These are phyloP conservation scores for Catotricha subobsoleta DNA, from an alignment of 2,888 invertebrate genomes.

Conservation along the genomic window DNA sequence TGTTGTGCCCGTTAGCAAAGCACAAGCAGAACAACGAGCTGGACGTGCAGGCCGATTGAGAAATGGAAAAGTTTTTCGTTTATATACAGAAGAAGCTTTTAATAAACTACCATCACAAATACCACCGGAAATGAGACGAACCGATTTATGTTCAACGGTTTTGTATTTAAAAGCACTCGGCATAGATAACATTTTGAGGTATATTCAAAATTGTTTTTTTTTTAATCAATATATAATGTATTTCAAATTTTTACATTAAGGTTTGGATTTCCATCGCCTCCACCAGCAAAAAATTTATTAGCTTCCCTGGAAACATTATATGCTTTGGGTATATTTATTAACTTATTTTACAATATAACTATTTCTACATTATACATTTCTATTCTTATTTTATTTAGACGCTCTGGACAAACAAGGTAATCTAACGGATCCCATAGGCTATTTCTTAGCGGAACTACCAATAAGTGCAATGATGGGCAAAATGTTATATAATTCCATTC, in stretches of 20 bases:
- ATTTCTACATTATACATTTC: too few species aligned
- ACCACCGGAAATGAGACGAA: constrained; percentile 85
- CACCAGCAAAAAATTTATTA: constrained; percentile 73
- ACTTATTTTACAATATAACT: too few species aligned
- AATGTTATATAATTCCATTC: constrained; percentile 63
- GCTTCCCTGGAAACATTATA: constrained; percentile 73
- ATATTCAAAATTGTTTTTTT: constrained; percentile 18
- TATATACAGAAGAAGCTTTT: constrained; percentile 64
- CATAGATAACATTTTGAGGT: constrained; percentile 65
- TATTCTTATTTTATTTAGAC: too few species aligned
- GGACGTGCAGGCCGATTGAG: constrained; percentile 78
- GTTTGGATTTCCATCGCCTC: constrained; percentile 85
- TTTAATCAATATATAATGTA: constrained; percentile 1
- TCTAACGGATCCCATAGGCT: constrained; percentile 60
- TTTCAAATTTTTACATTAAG: constrained; percentile 16
- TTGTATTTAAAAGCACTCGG: constrained; percentile 87
- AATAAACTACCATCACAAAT: constrained; percentile 47
- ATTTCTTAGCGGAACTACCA: constrained; percentile 81
- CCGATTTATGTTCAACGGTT: constrained; percentile 67
- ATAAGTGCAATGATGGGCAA: constrained; percentile 73
- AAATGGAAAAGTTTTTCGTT: constrained; percentile 69
- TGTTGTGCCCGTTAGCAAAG: constrained; percentile 64
- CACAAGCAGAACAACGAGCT: constrained; percentile 80
- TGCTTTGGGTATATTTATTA: constrained; percentile 41
- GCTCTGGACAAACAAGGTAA: constrained; percentile 62